Percentiles rank a stretch among this genome's conserved stretches.
These are phyloP conservation scores for Aricia agestis DNA, from an alignment of 1,140 invertebrate species.

Conservation along the genomic window DNA sequence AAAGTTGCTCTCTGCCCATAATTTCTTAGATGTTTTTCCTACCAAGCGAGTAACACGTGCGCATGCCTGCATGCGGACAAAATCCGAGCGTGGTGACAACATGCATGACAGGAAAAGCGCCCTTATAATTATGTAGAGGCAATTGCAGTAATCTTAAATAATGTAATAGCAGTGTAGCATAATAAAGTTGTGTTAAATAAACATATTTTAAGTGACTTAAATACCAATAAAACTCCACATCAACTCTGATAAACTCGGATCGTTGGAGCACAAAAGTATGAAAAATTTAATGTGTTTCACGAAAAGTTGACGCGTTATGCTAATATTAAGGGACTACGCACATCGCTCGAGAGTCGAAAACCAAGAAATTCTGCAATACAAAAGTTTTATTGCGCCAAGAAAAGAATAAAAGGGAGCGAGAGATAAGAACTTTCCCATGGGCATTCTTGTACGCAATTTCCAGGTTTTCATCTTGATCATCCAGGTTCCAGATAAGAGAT, in stretches of 20 bases:
- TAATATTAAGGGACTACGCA: slow-evolving; percentile 4
- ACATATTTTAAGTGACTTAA: not conserved
- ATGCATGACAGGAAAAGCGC: too few relatives aligned
- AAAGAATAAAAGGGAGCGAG: slow-evolving; percentile 2
- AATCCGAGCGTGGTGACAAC: too few relatives aligned
- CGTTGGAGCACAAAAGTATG: not conserved
- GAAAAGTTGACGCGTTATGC: slow-evolving; percentile 8
- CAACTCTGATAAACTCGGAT: not conserved
- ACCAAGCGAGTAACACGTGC: too few relatives aligned
- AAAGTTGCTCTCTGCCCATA: too few relatives aligned
- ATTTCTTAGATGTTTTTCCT: too few relatives aligned
- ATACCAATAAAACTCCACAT: not conserved
- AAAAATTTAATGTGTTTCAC: slow-evolving; percentile 3
- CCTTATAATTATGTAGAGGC: too few relatives aligned
- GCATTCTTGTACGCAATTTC: not conserved
- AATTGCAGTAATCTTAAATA: too few relatives aligned
- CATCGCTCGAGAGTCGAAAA: not conserved
- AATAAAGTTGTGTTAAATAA: not conserved
- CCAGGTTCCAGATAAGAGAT: not conserved
- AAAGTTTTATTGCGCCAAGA: slow-evolving; percentile 10
- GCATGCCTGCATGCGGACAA: too few relatives aligned
- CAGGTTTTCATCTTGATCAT: not conserved
- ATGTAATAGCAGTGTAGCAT: too few relatives aligned
- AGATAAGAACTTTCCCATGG: slow-evolving; percentile 6
- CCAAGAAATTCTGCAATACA: not conserved